Evolutionary conservation across 2,113 vertebrate genomes (phyloP), one percentile per base, ranked within the genome.

Genomic region (Sterrhoptilus dennistouni): DNA sequence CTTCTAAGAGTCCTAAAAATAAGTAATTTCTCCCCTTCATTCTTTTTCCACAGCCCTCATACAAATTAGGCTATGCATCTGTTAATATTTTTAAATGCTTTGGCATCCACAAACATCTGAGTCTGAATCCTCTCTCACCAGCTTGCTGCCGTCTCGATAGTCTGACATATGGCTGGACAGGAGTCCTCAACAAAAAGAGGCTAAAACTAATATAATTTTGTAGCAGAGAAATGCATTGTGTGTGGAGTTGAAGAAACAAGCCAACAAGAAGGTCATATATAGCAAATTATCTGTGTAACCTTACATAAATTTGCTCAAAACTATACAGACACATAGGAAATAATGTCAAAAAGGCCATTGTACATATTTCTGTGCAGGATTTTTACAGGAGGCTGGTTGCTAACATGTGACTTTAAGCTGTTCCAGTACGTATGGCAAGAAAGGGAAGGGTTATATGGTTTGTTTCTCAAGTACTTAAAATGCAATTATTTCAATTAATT

Each of bases 401-500:
- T 87, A 79, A 83, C 40, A 35, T 11, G 17, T 36, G 61, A 78
- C 52, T 71, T 33, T 22, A 90, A 95, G 49, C 81, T 79, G 44
- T 82, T 92, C 78, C 83, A 89, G 22, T 83, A 68, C 0, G 6
- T 72, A 83, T 42, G 70, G 68, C 71, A 94, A 84, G 54, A 92
- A 92, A 56, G 11, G 89, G 54, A 28, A 60, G 65, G n/a, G 94
- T 96, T 36, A 4, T 92, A 92, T 57, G 50, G 72, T 87, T 96
- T 96, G 35, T 63, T 95, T 90, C 83, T 81, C 54, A n/a, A 68
- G 47, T 75, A 71, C 29, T 94, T 93, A 94, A 92, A 93, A 81
- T 61, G 44, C 16, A 83, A 86, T 89, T 93, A 94, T 95, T 94
- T 93, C 90, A 87, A 95, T 93, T 92, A 89, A 97, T 87, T 77